These are phyloP conservation scores for Hydrozoanthus gracilis DNA, from an alignment of 92 coral and sea anemone species.

Conservation along the genomic window DNA sequence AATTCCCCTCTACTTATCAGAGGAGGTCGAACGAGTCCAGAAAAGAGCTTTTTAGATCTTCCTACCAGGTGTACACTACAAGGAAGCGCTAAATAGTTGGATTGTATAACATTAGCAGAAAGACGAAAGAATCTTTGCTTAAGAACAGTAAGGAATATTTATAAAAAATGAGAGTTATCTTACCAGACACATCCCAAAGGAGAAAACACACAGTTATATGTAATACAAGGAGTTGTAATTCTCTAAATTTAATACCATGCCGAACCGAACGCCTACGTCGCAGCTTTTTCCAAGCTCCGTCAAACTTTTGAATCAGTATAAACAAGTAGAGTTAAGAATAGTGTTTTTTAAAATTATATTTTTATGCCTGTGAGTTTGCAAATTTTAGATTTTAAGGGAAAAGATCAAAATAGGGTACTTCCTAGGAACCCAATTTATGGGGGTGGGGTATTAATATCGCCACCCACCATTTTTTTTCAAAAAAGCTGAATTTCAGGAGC, in stretches of 20 bases:
- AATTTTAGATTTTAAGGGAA: background rate
- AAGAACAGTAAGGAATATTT: background rate
- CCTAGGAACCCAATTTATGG: no score
- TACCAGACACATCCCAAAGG: background rate
- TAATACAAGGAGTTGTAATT: background rate
- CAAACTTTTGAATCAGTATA: background rate
- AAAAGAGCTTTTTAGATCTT: background rate
- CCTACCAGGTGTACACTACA: background rate
- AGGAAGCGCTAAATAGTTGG: background rate
- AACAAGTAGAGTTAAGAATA: background rate
- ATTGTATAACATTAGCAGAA: background rate
- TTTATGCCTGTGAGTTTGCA: background rate
- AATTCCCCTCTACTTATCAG: no score
- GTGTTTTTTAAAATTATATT: background rate
- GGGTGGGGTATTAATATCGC: no score
- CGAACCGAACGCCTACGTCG: background rate
- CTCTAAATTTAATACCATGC: background rate
- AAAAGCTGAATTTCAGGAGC: no score
- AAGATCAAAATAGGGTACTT: no score
- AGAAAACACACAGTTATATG: background rate
- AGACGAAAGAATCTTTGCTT: background rate
- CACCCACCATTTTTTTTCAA: no score
- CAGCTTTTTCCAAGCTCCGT: background rate
- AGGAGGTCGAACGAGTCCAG: no score
- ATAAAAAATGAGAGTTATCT: no score